phyloP scores from a whole-genome alignment of 53 echinoderm and acorn worm genomes.

The Stichopus horrens region DNA sequence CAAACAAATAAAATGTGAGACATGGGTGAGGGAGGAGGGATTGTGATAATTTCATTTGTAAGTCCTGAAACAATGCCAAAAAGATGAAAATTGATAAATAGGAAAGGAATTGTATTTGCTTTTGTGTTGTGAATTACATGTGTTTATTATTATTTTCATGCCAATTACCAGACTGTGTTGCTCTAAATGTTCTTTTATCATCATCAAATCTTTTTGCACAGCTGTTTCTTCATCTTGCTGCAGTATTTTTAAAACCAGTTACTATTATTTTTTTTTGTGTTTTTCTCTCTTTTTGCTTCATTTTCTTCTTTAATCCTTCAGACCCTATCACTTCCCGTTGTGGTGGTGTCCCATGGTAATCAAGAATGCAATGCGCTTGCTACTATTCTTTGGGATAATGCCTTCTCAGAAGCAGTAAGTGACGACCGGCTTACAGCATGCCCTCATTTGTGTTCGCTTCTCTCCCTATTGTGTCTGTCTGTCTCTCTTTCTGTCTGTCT shows the following conservation, averaged over 20 bases:
- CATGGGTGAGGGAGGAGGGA: too few species aligned
- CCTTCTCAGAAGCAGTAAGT: conserved; percentile 99
- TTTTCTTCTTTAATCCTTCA: conserved; percentile 45
- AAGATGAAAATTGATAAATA: not conserved
- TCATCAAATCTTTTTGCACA: conserved; percentile 46
- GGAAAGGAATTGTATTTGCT: not conserved
- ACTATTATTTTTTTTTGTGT: conserved; percentile 9
- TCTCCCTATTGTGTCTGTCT: not conserved
- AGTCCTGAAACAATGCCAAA: too few species aligned
- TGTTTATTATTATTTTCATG: not conserved
- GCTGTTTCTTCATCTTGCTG: conserved; percentile 44
- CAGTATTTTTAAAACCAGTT: conserved; percentile 10
- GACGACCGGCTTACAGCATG: conserved; percentile 45
- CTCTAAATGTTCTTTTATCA: not conserved
- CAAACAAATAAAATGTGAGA: too few species aligned
- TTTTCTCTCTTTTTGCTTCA: conserved; percentile 27
- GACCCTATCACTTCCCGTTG: conserved; percentile 95
- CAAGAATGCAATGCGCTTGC: conserved; percentile 99
- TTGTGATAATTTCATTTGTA: too few species aligned
- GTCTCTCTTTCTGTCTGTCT: conserved; percentile 46
- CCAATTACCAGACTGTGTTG: not conserved
- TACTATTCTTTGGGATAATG: conserved; percentile 99
- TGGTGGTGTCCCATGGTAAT: conserved; percentile 99
- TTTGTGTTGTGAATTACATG: not conserved
- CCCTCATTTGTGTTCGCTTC: conserved; percentile 18